Evolutionary conservation across 2,113 vertebrate genomes (phyloP).

Genomic region (Cavia porcellus): DNA sequence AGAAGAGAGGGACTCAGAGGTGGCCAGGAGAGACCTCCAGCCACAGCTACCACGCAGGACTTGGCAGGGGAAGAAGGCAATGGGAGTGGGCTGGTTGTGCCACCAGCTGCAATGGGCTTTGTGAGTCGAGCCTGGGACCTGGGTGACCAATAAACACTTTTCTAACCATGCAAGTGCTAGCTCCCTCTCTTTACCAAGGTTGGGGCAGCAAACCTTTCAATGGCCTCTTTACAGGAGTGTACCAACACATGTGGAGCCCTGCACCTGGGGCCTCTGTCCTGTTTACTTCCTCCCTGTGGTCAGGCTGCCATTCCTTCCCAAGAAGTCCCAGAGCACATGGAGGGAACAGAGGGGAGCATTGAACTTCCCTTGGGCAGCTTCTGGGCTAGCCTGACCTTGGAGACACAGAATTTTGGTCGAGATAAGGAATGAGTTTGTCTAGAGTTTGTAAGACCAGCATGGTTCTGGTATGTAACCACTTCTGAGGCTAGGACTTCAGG

Average conservation of each 20-base stretch:
- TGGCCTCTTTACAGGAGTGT: accelerated
- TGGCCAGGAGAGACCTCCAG: accelerated
- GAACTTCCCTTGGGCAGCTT: neutral
- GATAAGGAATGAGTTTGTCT: accelerated
- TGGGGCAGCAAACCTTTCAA: accelerated
- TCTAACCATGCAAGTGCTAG: accelerated
- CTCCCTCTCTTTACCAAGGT: neutral
- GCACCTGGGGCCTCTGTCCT: accelerated
- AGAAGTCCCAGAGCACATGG: accelerated
- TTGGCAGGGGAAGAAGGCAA: neutral
- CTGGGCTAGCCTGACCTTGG: accelerated
- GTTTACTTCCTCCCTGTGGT: accelerated
- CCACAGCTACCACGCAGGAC: neutral
- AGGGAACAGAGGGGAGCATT: neutral
- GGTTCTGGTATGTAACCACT: accelerated
- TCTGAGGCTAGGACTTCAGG: neutral
- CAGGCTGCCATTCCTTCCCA: accelerated
- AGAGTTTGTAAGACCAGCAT: neutral
- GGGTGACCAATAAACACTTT: slow-evolving; percentile 67
- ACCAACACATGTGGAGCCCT: accelerated
- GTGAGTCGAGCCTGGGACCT: neutral
- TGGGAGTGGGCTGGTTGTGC: too few species aligned
- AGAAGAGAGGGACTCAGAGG: neutral
- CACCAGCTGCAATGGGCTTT: accelerated
- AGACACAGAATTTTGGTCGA: accelerated